Percentiles rank a stretch among this genome's conserved stretches.
Conservation (phyloP, 1,140 invertebrate species). For the Notospermus geniculatus region DNA sequence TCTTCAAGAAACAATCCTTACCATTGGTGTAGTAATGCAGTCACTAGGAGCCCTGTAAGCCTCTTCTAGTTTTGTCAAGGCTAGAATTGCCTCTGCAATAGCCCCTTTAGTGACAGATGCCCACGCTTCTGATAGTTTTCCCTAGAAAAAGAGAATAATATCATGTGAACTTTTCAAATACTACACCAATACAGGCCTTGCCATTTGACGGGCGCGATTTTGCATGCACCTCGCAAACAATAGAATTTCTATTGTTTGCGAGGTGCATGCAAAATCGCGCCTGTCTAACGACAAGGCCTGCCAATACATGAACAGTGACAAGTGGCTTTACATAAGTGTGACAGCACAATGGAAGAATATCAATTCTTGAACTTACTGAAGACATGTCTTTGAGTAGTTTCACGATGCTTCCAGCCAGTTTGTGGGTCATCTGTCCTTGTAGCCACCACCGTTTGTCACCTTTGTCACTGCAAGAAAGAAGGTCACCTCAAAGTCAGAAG, state of each 20-base stretch:
- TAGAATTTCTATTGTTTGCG: too few relatives aligned
- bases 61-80: constrained; percentile 79
- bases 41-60: constrained; percentile 68
- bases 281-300: constrained; percentile 4
- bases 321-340: too few relatives aligned
- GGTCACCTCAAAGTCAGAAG: neutral
- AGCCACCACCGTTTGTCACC: constrained; percentile 78
- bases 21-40: constrained; percentile 78
- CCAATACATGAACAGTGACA: too few relatives aligned
- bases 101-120: constrained; percentile 81
- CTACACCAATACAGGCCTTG: neutral
- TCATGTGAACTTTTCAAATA: neutral
- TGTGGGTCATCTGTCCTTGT: constrained; percentile 74
- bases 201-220: too few relatives aligned
- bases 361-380: constrained; percentile 76
- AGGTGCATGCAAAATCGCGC: too few relatives aligned
- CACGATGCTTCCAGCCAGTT: constrained; percentile 84
- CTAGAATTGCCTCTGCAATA: constrained; percentile 86
- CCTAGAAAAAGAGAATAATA: constrained; percentile 61
- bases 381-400: constrained; percentile 88
- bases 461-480: constrained; percentile 35
- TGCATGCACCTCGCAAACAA: too few relatives aligned
- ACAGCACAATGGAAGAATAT: too few relatives aligned
- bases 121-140: constrained; percentile 83
- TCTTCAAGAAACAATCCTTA: constrained; percentile 28